Evolutionary conservation across 2,113 vertebrate species (phyloP).

Genomic region (Actinemys pallida): DNA sequence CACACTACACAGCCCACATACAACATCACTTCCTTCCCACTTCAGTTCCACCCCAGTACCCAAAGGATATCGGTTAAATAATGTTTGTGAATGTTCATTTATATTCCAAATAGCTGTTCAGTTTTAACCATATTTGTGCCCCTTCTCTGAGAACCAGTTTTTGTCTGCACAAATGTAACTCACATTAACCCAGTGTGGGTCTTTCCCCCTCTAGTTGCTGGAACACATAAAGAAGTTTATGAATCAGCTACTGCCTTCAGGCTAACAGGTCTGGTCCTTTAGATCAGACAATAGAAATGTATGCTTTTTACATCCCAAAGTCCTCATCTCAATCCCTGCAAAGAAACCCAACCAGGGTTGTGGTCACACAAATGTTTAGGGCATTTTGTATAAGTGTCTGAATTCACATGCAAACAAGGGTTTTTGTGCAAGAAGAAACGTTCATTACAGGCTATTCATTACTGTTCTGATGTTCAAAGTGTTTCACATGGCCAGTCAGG

Average conservation of each 20-base stretch:
- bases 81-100: not conserved
- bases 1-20: not conserved
- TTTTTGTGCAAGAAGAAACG: not conserved
- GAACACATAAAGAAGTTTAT: not conserved
- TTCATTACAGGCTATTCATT: not conserved
- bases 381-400: not conserved
- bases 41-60: not conserved
- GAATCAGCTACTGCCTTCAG: not conserved
- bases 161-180: not conserved
- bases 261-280: not conserved
- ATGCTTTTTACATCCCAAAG: not conserved
- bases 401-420: not conserved
- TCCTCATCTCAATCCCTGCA: not conserved
- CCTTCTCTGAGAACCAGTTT: not conserved
- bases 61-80: not conserved
- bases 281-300: not conserved
- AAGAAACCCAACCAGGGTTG: not conserved
- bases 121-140: not conserved
- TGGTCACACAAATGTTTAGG: not conserved
- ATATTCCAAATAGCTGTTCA: not conserved
- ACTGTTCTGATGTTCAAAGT: not conserved
- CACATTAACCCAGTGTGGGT: fast-evolving
- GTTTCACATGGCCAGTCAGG: not conserved
- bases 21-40: fast-evolving
- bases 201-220: not conserved